A percentile compares a stretch with the other conserved stretches of the same genome.
phyloP scores from a whole-genome alignment of 2,113 vertebrate genomes.

The Serilophus lunatus region DNA sequence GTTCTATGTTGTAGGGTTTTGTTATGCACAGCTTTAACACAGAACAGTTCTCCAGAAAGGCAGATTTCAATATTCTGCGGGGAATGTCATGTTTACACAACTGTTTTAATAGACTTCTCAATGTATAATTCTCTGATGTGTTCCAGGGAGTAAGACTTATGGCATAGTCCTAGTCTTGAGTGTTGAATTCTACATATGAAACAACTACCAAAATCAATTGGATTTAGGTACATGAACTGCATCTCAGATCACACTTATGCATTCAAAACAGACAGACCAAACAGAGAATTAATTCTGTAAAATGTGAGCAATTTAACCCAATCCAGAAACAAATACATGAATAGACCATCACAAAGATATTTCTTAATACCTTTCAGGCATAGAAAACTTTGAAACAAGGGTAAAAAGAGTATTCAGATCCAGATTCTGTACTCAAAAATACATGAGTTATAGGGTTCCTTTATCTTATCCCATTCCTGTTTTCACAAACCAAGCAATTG shows the following conservation, averaged over 20 bases:
- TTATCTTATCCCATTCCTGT: background rate
- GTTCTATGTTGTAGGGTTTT: background rate
- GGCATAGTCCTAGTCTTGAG: background rate
- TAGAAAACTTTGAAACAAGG: background rate
- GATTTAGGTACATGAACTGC: background rate
- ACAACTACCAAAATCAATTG: background rate
- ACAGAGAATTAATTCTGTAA: background rate
- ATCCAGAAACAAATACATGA: background rate
- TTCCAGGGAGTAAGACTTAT: background rate
- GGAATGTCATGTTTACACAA: background rate
- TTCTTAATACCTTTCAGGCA: background rate
- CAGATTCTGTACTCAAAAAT: background rate
- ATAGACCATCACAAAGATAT: background rate
- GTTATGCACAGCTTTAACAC: background rate
- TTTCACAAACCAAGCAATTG: background rate
- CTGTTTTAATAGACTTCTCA: background rate
- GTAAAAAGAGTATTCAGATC: background rate
- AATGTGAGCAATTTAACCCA: background rate
- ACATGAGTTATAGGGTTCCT: background rate
- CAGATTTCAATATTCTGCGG: background rate
- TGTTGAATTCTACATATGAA: background rate
- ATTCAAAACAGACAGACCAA: background rate
- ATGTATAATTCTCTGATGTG: background rate
- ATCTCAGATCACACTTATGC: background rate
- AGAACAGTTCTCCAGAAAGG: background rate